Conservation (phyloP, 2,888 invertebrate genomes). For the Caenorhabditis sp. region DNA sequence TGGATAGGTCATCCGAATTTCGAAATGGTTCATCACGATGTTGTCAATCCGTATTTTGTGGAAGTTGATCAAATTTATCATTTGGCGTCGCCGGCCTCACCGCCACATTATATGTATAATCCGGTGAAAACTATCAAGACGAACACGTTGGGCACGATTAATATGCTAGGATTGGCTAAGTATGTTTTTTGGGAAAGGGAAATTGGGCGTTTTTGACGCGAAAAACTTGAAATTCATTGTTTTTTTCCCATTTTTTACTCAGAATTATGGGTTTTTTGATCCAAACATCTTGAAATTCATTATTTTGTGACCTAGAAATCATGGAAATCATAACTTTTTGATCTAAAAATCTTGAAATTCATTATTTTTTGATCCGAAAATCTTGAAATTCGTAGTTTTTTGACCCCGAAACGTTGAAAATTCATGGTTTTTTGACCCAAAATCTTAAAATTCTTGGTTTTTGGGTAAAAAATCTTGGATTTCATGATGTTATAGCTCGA, state of each 20-base stretch:
- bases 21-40: constrained; percentile 97
- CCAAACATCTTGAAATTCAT: background rate
- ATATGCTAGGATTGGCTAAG: constrained; percentile 73
- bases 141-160: constrained; percentile 85
- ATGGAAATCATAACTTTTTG: background rate
- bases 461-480: too few species aligned
- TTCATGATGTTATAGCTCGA: too few species aligned
- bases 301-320: too few species aligned
- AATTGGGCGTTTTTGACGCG: background rate
- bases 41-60: constrained; percentile 93
- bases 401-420: too few species aligned
- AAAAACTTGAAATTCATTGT: background rate
- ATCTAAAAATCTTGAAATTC: background rate
- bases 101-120: constrained; percentile 99
- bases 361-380: too few species aligned
- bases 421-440: too few species aligned
- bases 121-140: constrained; percentile 99
- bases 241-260: too few species aligned
- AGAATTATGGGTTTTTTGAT: constrained; percentile 1
- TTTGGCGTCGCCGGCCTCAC: constrained; percentile 96
- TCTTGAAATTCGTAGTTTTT: too few species aligned
- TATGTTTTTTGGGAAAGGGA: constrained; percentile 28
- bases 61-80: constrained; percentile 92
- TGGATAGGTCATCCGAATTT: constrained; percentile 99
- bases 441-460: too few species aligned